Evolutionary conservation across 2,797 vertebrate genomes (phyloP), one percentile per base, ranked within the genome.

Genomic region (Fringilla coelebs): DNA sequence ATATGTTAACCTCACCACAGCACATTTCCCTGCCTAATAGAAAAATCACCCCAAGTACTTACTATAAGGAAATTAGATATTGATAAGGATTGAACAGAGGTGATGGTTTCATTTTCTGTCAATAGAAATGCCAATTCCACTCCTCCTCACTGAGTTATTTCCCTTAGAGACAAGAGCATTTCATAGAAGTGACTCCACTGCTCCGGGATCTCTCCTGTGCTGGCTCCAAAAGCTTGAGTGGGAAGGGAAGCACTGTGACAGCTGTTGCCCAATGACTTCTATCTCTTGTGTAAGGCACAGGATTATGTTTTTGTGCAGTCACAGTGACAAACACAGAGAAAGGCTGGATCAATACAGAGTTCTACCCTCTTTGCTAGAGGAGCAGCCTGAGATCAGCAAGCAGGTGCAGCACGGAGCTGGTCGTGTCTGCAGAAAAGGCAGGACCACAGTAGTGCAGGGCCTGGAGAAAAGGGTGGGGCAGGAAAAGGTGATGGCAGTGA

Each of bases 1-100:
- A 31, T 60, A 85, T 10, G 6, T 41, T 79, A 79, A 57, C 72
- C 48, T 82, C 43, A 65, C 15, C 34, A 72, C 24, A 32, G 7
- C 32, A 72, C 15, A 46, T 65, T 82, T 68, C 14, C 26, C 34
- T 82, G 20, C 7, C 34, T 82, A 66, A 88, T 31, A 75, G 82
- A 91, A 93, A 89, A 89, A 58, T 46, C 79, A 76, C 67, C 29
- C n/a, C 26, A 19, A 46, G 24, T 85, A 26, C 45, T 94, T 85
- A 29, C 19, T 73, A 4, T 15, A 57, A 72, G 55, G 26, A 89
- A 91, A 93, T 65, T 45, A 65, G 32, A 54, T 88, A 85, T 66
- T 73, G 68, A 62, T 89, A 76, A 88, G 38, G 67, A 82, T 79
- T 54, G 67, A 93, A 45, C 15, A 62, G 85, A 46, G 38, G 46